A percentile compares a stretch with the other conserved stretches of the same genome.
Conservation (phyloP, 2,797 vertebrate species). For the Loris lydekkerianus region DNA sequence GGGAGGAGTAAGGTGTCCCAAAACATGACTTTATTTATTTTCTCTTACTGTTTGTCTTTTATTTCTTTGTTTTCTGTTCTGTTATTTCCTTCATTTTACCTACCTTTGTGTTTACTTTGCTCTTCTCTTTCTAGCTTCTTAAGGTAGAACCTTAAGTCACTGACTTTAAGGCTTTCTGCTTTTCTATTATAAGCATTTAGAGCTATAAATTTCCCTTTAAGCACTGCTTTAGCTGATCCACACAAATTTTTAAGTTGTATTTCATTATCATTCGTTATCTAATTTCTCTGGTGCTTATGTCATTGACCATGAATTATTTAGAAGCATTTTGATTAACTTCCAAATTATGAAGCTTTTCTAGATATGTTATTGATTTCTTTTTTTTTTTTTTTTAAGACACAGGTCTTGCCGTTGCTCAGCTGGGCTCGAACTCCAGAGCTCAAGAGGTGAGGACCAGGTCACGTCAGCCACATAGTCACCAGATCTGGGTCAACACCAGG, state of each 20-base stretch:
- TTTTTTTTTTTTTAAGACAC: neutral
- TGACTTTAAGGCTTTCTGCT: neutral
- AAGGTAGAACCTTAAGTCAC: neutral
- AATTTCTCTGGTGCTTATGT: neutral
- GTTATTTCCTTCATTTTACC: neutral
- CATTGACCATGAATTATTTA: neutral
- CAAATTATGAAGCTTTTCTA: neutral
- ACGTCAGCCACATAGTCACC: too few species aligned
- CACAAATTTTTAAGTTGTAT: neutral
- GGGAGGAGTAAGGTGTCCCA: neutral
- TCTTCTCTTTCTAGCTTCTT: slow-evolving; percentile 38
- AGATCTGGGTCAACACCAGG: too few species aligned
- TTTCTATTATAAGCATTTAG: slow-evolving; percentile 9
- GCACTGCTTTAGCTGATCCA: slow-evolving; percentile 8
- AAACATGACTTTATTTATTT: slow-evolving; percentile 3
- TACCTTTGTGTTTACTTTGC: neutral
- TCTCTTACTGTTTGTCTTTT: neutral
- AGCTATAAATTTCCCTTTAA: slow-evolving; percentile 8
- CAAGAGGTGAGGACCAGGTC: too few species aligned
- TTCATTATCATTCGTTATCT: slow-evolving; percentile 11
- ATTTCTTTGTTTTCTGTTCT: neutral
- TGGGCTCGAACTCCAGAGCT: too few species aligned
- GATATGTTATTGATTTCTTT: slow-evolving; percentile 3
- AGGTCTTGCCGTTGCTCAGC: neutral
- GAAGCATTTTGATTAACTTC: slow-evolving; percentile 17